Base-by-base conservation (phyloP, 1,140 invertebrate species). In the Chelonus insularis region DNA sequence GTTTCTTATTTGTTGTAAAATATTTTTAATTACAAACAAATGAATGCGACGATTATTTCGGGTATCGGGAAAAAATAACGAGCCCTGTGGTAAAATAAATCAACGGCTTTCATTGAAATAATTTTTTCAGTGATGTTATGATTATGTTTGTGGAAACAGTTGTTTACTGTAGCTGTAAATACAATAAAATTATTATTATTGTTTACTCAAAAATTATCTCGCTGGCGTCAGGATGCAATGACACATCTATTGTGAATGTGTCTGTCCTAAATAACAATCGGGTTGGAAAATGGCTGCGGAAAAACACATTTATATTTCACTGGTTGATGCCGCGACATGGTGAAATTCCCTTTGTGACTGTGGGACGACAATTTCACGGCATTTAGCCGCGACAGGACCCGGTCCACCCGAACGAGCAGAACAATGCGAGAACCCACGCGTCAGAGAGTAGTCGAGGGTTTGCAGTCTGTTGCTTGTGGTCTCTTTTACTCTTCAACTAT, bases 321-420 rank as follows among this genome's bases (percentile, higher is more conserved):
- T 64, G 73, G 64, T 63, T 69, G 72, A 11, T 18, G 32, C 32
- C 14, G 16, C 16, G 18, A 39, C 48, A 21, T 16, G 12, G 70
- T 68, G 73, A 73, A 74, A 43, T 77, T 78, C 72, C 63, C 73
- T 79, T 81, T 81, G 76, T 78, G 74, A 75, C 73, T 73, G 68
- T 63, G 67, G 68, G 65, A 79, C 74, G 77, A 79, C 78, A 79
- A 80, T 81, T 80, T 81, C 72, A 78, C 74, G 74, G 77, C 74
- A 77, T 80, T 79, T 80, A 79, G 72, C 55, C 66, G 73, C 72
- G 69, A 73, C 71, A 73, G 67, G 64, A 60, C 68, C 47, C 62
- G 62, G 65, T 67, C 62, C 65, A 66, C 50, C 64, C 58, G 70
- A 63, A 72, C 72, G 69, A 71, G 62, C 69, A 67, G 66, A 72